These are phyloP conservation scores for Labrus mixtus DNA, from an alignment of 2,113 vertebrate species.

Conservation along the genomic window DNA sequence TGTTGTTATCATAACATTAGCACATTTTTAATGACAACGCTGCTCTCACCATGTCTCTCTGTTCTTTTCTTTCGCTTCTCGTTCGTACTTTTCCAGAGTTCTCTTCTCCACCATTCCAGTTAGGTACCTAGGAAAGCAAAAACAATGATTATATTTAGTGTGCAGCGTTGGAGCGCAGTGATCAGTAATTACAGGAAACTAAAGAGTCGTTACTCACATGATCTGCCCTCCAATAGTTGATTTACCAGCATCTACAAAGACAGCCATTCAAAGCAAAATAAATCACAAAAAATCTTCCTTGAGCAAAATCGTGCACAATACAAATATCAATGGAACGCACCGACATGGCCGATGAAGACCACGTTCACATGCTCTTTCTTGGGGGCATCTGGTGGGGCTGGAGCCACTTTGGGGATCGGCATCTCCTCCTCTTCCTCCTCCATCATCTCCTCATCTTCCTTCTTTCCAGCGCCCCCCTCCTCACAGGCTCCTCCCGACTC, in stretches of 20 bases:
- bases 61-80: conserved; percentile 99
- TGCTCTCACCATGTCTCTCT: conserved; percentile 95
- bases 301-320: neutral
- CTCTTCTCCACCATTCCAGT: conserved; percentile 99
- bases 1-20: neutral
- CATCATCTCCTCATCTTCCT: conserved; percentile 77
- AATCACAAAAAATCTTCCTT: neutral
- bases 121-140: conserved; percentile 88
- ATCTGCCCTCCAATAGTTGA: conserved; percentile 99
- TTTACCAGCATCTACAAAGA: conserved; percentile 92
- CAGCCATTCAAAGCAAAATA: neutral
- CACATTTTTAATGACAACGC: neutral
- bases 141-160: neutral
- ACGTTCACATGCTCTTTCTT: conserved; percentile 99
- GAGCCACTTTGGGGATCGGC: conserved; percentile 89
- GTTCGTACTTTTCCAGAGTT: conserved; percentile 98
- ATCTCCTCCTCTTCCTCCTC: conserved; percentile 97
- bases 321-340: conserved; percentile 79
- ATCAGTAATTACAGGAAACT: neutral
- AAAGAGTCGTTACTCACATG: conserved; percentile 88
- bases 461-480: conserved; percentile 75
- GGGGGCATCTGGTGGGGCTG: conserved; percentile 90
- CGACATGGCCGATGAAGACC: conserved; percentile 98
- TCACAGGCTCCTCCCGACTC: conserved; percentile 82
- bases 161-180: neutral